phyloP scores from a whole-genome alignment of 2,797 vertebrate genomes.

The Myotis findleyi region DNA sequence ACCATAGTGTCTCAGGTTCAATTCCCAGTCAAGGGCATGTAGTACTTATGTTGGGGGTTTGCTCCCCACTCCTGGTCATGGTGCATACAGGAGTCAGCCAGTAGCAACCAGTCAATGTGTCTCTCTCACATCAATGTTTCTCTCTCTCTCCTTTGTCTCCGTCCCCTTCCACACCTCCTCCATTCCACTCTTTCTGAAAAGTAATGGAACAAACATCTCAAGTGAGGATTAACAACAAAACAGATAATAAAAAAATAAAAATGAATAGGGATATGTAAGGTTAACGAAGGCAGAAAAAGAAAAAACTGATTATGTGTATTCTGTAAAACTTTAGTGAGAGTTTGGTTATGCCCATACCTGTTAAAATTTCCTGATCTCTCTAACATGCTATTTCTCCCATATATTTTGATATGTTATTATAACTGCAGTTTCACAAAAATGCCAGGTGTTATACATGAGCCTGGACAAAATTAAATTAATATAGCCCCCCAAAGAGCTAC shows the following conservation, averaged over 20 bases:
- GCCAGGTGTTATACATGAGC: background rate
- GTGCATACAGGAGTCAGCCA: too few relatives aligned
- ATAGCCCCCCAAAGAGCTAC: background rate
- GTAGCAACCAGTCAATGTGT: too few relatives aligned
- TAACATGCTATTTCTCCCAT: background rate
- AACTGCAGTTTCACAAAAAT: background rate
- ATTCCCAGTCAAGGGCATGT: too few relatives aligned
- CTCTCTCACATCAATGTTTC: too few relatives aligned
- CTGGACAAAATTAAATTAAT: constrained; percentile 60
- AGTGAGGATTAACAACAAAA: too few relatives aligned
- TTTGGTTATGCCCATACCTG: background rate
- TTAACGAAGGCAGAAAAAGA: constrained; percentile 6
- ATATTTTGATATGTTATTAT: background rate
- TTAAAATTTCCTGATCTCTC: background rate
- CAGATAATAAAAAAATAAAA: background rate
- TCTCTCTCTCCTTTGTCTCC: too few relatives aligned
- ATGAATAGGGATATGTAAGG: background rate
- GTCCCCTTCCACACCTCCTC: too few relatives aligned
- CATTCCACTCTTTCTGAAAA: too few relatives aligned
- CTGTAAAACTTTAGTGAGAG: background rate
- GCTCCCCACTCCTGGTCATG: too few relatives aligned
- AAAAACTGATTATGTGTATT: background rate
- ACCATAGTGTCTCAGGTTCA: too few relatives aligned
- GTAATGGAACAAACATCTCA: too few relatives aligned
- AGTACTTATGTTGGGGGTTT: too few relatives aligned